phyloP scores from a whole-genome alignment of 2,888 invertebrate genomes.

The Drosophila monieri region DNA sequence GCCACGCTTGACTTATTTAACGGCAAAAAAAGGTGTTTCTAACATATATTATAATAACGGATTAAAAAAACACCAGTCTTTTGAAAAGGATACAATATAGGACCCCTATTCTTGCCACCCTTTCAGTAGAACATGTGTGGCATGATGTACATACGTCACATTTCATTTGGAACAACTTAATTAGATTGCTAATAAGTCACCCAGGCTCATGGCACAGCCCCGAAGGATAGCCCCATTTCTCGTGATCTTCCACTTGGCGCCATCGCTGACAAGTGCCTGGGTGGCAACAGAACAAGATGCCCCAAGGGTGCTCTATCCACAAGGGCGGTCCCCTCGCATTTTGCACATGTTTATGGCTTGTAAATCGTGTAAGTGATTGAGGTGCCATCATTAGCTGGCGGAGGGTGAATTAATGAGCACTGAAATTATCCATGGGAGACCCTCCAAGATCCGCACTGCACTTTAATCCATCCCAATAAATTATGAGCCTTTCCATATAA shows the following conservation, averaged over 20 bases:
- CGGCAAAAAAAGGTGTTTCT: too few species aligned
- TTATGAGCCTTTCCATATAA: background rate
- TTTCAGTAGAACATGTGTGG: slow-evolving; percentile 40
- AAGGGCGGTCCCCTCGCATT: slow-evolving; percentile 17
- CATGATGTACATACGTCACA: slow-evolving; percentile 65
- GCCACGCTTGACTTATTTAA: background rate
- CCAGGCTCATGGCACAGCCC: slow-evolving; percentile 51
- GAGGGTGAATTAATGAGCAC: slow-evolving; percentile 29
- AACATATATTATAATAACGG: too few species aligned
- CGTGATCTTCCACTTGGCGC: slow-evolving; percentile 57
- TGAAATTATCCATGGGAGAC: background rate
- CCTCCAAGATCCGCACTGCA: background rate
- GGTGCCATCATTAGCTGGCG: slow-evolving; percentile 52
- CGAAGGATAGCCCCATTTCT: slow-evolving; percentile 9
- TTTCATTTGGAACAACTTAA: slow-evolving; percentile 73
- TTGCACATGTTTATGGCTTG: slow-evolving; percentile 52
- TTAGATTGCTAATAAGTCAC: slow-evolving; percentile 71
- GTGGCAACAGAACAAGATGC: slow-evolving; percentile 56
- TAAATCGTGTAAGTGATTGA: slow-evolving; percentile 64
- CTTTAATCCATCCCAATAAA: background rate
- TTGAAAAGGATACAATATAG: background rate
- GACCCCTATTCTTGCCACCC: background rate
- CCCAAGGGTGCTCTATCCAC: slow-evolving; percentile 7
- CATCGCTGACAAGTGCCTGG: slow-evolving; percentile 76
- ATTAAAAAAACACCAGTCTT: too few species aligned